Base-by-base conservation (phyloP, 2,888 invertebrate species). In the Tineola bisselliella region DNA sequence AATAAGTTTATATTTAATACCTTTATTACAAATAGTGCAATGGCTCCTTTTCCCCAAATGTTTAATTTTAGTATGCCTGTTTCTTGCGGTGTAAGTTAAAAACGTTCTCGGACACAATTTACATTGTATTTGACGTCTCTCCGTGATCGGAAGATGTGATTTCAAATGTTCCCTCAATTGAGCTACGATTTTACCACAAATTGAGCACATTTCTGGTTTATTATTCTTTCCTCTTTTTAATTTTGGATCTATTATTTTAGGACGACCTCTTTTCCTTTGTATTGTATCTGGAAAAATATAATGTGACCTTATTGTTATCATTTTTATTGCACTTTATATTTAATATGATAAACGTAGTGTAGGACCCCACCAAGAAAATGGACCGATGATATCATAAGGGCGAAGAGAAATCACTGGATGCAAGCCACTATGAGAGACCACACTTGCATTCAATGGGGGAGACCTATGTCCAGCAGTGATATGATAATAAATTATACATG, bases 11-110 rank as follows among this genome's bases (percentile, higher is more conserved):
- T n/a, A n/a, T n/a, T n/a, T n/a, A 5, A 31, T 64, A 87, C 87
- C 70, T 72, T 83, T 86, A 62, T 75, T 68, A 70, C 87, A 87
- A 54, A 80, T 68, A 17, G 72, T 66, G 67, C 87, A 87, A 56
- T 71, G 68, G n/a, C 75, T 65, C 63, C 75, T 83, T 0, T 76
- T 62, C 0, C 78, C 77, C 8, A 82, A 69, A 67, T 87, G 87
- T 67, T 77, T 81, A 4, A 71, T 68, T 62, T 68, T 75, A 17
- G 76, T 68, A 64, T 87, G 87, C 63, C 67, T 76, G 5, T 70
- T 68, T 19, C 76, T 70, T 1, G 77, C 70, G 15, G 72, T 69
- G 18, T 68, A 63, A 0, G 70, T 70, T 0, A 68, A 48, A 61
- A 84, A 87, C 8, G 64, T 63, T 65, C 79, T 79, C 6, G 77